Evolutionary conservation across 2,888 invertebrate genomes (phyloP).

Genomic region (Drosophila birchii): DNA sequence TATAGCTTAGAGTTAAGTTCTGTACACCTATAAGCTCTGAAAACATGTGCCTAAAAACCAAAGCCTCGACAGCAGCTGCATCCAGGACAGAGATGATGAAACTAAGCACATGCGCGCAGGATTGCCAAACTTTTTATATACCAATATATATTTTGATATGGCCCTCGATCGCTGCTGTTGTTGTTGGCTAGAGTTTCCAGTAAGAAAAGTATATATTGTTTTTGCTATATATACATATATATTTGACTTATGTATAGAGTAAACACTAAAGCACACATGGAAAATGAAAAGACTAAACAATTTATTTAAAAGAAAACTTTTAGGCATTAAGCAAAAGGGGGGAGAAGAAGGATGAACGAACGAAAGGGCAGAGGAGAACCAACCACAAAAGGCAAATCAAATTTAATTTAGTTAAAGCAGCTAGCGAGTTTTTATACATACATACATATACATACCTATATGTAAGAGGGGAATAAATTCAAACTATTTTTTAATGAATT

Average conservation of each 20-base stretch:
- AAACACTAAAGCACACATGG: constrained; percentile 78
- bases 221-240: constrained; percentile 71
- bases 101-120: constrained; percentile 35
- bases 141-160: constrained; percentile 37
- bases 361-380: constrained; percentile 25
- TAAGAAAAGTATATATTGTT: constrained; percentile 72
- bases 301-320: constrained; percentile 67
- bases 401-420: constrained; percentile 61
- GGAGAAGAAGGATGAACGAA: constrained; percentile 18
- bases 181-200: constrained; percentile 44
- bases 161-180: constrained; percentile 17
- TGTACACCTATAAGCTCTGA: constrained; percentile 73
- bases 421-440: constrained; percentile 54
- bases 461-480: constrained; percentile 21
- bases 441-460: constrained; percentile 18
- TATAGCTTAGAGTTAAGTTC: constrained; percentile 62
- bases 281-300: constrained; percentile 81
- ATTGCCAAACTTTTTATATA: constrained; percentile 66
- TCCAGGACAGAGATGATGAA: constrained; percentile 38
- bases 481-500: constrained; percentile 65
- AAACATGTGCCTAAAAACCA: constrained; percentile 80
- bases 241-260: constrained; percentile 70
- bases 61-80: constrained; percentile 47
- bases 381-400: constrained; percentile 53
- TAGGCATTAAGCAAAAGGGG: constrained; percentile 40